Percentiles rank a stretch among this genome's conserved stretches.
These are phyloP conservation scores for Epinephelus fuscoguttatus DNA, from an alignment of 2,113 vertebrate species.

Conservation along the genomic window DNA sequence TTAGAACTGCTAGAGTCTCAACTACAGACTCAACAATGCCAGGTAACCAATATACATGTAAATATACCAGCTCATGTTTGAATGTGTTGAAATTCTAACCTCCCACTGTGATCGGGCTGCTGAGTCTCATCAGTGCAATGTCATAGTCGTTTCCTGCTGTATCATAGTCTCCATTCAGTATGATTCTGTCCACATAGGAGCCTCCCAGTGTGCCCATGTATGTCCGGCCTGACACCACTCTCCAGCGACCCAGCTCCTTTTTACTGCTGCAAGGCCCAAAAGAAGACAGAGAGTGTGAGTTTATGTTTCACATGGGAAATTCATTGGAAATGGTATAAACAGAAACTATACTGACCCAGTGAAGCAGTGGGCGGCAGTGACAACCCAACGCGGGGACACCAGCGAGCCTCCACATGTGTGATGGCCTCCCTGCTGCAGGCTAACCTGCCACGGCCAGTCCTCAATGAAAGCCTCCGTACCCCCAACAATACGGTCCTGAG, in stretches of 20 bases:
- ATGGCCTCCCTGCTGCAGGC: constrained; percentile 85
- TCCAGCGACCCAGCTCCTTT: constrained; percentile 85
- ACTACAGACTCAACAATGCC: neutral
- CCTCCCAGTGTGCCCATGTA: constrained; percentile 70
- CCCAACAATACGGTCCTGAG: constrained; percentile 86
- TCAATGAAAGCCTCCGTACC: constrained; percentile 84
- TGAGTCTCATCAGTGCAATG: constrained; percentile 90
- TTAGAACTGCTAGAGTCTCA: neutral
- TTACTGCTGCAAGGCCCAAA: constrained; percentile 49
- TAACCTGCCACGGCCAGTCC: constrained; percentile 94
- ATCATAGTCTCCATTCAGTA: constrained; percentile 74
- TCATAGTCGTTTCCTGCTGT: constrained; percentile 83
- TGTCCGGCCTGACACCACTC: constrained; percentile 81
- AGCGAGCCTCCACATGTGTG: constrained; percentile 93
- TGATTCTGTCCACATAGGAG: constrained; percentile 87
- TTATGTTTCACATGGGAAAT: neutral
- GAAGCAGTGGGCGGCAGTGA: constrained; percentile 92
- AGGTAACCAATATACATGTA: neutral
- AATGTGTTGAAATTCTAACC: constrained; percentile 76
- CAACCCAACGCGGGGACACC: constrained; percentile 85
- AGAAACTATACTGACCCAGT: constrained; percentile 55
- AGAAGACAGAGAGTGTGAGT: neutral
- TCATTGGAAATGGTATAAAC: neutral
- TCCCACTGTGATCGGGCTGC: constrained; percentile 80
- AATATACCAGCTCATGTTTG: neutral